Conservation (phyloP, 2,113 vertebrate genomes). For the Amphiprion ocellaris region DNA sequence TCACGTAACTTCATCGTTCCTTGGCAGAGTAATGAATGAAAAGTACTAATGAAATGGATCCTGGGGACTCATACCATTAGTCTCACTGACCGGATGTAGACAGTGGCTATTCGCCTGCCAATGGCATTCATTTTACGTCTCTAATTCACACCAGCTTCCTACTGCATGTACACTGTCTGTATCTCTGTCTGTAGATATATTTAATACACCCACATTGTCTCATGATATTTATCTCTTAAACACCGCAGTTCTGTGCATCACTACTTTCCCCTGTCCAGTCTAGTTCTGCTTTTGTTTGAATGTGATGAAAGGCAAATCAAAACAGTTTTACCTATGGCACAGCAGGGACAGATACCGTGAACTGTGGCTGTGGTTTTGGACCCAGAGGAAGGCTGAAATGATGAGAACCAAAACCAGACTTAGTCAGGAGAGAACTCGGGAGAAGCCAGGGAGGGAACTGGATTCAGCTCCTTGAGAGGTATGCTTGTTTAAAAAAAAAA, state of each 20-base stretch:
- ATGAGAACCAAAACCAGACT: conserved; percentile 72
- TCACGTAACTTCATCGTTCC: no score
- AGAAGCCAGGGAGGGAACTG: conserved; percentile 10
- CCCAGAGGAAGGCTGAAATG: conserved; percentile 52
- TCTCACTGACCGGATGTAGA: no score
- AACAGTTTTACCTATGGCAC: conserved; percentile 52
- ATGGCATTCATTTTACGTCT: no score
- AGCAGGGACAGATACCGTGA: conserved; percentile 30
- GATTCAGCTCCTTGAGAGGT: conserved; percentile 36
- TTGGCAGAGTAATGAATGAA: no score
- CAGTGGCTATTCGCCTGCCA: no score
- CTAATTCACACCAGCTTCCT: no score
- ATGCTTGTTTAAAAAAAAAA: conserved; percentile 38
- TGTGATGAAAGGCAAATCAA: conserved; percentile 60
- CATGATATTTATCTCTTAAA: conserved; percentile 39
- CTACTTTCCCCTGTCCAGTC: conserved; percentile 3
- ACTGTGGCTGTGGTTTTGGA: conserved; percentile 59
- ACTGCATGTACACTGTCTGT: background rate
- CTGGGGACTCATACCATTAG: no score
- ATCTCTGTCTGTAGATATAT: conserved; percentile 10
- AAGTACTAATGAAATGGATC: no score
- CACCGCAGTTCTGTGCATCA: conserved; percentile 15
- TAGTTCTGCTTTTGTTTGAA: conserved; percentile 33
- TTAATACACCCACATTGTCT: conserved; percentile 26
- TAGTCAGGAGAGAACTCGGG: conserved; percentile 38